A percentile compares a stretch with the other conserved stretches of the same genome.
These are phyloP conservation scores for Geotrupes spiniger DNA, from an alignment of 2,888 invertebrate genomes.

Conservation along the genomic window DNA sequence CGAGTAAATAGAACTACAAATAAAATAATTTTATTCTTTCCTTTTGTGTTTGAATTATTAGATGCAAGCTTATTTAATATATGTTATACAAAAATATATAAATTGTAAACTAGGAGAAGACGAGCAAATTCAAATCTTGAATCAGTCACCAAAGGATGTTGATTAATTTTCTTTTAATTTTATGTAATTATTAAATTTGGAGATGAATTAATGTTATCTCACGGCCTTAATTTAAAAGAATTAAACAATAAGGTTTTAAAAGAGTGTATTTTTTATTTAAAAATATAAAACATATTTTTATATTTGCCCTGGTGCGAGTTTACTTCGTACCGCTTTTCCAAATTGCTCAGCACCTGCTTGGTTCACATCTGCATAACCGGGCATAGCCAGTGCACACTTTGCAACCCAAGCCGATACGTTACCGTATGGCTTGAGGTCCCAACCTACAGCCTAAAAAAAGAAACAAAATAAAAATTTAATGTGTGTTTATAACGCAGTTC, in stretches of 20 bases:
- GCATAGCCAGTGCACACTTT: slow-evolving; percentile 55
- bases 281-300: slow-evolving; percentile 61
- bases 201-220: too few relatives aligned
- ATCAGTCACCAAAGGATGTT: too few relatives aligned
- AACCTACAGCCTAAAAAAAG: slow-evolving; percentile 56
- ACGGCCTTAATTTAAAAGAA: too few relatives aligned
- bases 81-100: too few relatives aligned
- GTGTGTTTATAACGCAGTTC: slow-evolving; percentile 11
- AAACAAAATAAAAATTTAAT: slow-evolving; percentile 9
- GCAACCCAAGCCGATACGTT: slow-evolving; percentile 61
- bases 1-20: too few relatives aligned
- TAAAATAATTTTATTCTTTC: too few relatives aligned
- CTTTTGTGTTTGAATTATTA: too few relatives aligned
- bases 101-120: too few relatives aligned
- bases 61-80: too few relatives aligned
- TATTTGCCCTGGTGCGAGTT: slow-evolving; percentile 50
- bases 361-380: slow-evolving; percentile 58
- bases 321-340: slow-evolving; percentile 58
- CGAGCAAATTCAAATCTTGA: too few relatives aligned
- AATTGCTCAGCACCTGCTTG: slow-evolving; percentile 58
- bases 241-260: background rate
- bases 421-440: slow-evolving; percentile 56
- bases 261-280: background rate
- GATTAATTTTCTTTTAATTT: too few relatives aligned
- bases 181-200: too few relatives aligned